These are phyloP conservation scores for Corella eumyota DNA, from an alignment of 23 tunicate species.

Conservation along the genomic window DNA sequence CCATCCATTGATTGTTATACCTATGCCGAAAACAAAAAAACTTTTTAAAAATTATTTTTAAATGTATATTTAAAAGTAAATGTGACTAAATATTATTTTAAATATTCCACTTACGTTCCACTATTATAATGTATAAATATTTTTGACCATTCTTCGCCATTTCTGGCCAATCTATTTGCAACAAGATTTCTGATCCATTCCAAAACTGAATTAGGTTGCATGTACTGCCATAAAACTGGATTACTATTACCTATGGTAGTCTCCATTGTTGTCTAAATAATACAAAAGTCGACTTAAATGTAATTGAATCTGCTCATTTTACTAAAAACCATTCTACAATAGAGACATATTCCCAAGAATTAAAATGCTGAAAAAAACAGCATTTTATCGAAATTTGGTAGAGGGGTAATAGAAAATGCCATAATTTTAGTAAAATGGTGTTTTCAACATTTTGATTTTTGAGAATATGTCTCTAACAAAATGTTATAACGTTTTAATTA, in stretches of 20 bases:
- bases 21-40: background rate
- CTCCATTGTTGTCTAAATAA: slow-evolving; percentile 27
- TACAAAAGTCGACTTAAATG: background rate
- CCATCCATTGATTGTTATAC: slow-evolving; percentile 65
- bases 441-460: too few relatives aligned
- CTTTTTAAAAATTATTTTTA: background rate
- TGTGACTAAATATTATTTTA: too few relatives aligned
- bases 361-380: too few relatives aligned
- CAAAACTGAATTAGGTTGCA: slow-evolving; percentile 17
- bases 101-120: slow-evolving; percentile 56
- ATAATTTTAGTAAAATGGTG: too few relatives aligned
- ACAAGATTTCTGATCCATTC: slow-evolving; percentile 50
- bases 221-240: slow-evolving; percentile 24
- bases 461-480: too few relatives aligned
- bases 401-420: too few relatives aligned
- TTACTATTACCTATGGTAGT: slow-evolving; percentile 58
- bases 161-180: slow-evolving; percentile 35
- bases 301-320: too few relatives aligned
- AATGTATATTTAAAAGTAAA: too few relatives aligned
- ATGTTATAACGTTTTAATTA: too few relatives aligned
- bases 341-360: too few relatives aligned
- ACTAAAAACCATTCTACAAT: too few relatives aligned
- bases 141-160: slow-evolving; percentile 34
- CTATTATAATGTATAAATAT: slow-evolving; percentile 28
- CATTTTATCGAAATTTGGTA: too few relatives aligned